Base-by-base conservation (phyloP, 2,113 vertebrate genomes). In the Grammomys dolichurus region DNA sequence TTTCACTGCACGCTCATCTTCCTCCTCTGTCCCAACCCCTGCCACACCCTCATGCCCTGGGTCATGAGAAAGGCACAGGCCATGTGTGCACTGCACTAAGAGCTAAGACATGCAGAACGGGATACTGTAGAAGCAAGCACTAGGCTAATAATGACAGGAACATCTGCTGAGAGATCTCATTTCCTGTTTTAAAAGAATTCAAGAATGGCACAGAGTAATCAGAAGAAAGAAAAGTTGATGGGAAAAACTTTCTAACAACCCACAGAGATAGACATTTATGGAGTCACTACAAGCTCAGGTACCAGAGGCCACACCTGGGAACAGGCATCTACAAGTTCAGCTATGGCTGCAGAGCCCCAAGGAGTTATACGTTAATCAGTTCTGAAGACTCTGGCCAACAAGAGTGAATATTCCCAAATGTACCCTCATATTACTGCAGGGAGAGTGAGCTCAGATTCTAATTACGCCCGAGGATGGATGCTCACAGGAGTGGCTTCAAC, bases 61-160 rank as follows among this genome's bases (percentile, higher is more conserved):
- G 48, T 51, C 60, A 33, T 16, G 12, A 73, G 33, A 65, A 48
- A 17, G 26, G 54, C 58, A 60, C 67, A 76, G 80, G 70, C 40
- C 1, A 0, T n/a, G n/a, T 31, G 58, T 36, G 14, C 14, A 8
- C 22, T 16, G 2, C 1, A 14, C 46, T n/a, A 7, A 48, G 48
- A 48, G 33, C 89, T 19, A 13, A 91, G 40, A 19, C 0, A 1
- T 3, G 46, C 0, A 17, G 46, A 28, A 4, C 43, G 58, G 63
- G 78, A 89, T 28, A 33, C 73, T 48, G 60, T 11, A 16, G 63
- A 48, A 16, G 11, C 19, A 17, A 54, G 40, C 31, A 58, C 26
- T 5, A 40, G 70, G 7, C 63, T 91, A 93, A 40, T 65, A 70
- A 85, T 17, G 10, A 72, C 6, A 67, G 70, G 51, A 72, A 65